Conservation (phyloP, 2,113 vertebrate species). For the Cinclus mexicanus region DNA sequence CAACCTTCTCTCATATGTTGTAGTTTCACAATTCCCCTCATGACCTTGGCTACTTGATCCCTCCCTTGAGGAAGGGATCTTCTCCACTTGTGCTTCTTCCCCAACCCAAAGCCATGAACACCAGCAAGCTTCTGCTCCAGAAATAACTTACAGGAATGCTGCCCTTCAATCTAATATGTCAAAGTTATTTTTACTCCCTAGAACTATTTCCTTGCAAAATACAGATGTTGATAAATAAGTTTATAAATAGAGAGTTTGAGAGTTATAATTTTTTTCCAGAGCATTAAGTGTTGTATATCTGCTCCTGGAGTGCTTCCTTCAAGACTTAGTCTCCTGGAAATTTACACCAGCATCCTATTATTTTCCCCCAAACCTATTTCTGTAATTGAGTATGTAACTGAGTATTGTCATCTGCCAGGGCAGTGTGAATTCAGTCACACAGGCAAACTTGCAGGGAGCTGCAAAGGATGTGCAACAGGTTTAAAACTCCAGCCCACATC, state of each 20-base stretch:
- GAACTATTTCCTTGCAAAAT: not conserved
- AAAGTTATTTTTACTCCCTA: not conserved
- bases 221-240: not conserved
- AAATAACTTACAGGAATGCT: not conserved
- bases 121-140: not conserved
- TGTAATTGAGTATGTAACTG: not conserved
- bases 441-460: not conserved
- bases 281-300: fast-evolving
- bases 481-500: not conserved
- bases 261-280: not conserved
- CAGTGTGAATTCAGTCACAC: not conserved
- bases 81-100: not conserved
- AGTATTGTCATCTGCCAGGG: not conserved
- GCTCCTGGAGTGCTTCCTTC: not conserved
- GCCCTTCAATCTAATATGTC: not conserved
- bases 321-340: not conserved
- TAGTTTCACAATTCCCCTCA: not conserved
- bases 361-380: not conserved
- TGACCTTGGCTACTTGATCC: fast-evolving
- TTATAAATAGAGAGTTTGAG: not conserved
- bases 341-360: not conserved
- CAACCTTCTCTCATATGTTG: not conserved
- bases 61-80: not conserved
- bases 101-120: not conserved
- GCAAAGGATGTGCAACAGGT: not conserved